Percentiles rank a stretch among this genome's conserved stretches.
phyloP scores from a whole-genome alignment of 2,113 vertebrate species.

The Plestiodon gilberti region DNA sequence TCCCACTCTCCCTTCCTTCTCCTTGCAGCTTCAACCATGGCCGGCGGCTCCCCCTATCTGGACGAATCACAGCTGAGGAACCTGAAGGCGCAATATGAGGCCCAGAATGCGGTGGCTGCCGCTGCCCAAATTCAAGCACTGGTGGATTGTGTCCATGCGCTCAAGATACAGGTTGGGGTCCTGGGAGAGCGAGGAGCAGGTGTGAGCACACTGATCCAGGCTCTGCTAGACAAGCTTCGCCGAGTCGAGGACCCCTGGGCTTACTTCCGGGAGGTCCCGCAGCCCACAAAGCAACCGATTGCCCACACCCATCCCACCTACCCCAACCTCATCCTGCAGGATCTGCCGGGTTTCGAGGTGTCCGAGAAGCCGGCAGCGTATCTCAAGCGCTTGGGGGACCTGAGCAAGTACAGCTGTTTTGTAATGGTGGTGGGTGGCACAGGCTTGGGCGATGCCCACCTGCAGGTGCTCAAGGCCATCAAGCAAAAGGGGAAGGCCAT shows the following conservation, averaged over 20 bases:
- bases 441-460: background rate
- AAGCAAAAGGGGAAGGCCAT: slow-evolving; percentile 13
- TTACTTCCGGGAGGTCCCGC: slow-evolving; percentile 20
- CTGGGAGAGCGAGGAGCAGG: slow-evolving; percentile 28
- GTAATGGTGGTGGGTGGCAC: slow-evolving; percentile 19
- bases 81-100: background rate
- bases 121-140: slow-evolving; percentile 1
- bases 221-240: background rate
- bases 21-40: slow-evolving; percentile 7
- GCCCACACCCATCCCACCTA: slow-evolving; percentile 9
- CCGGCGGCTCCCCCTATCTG: background rate
- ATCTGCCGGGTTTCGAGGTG: slow-evolving; percentile 21
- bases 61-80: background rate
- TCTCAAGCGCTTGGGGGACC: slow-evolving; percentile 12
- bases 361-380: background rate
- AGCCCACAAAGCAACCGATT: background rate
- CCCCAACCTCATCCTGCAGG: slow-evolving; percentile 31
- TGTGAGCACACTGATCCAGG: slow-evolving; percentile 21
- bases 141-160: background rate
- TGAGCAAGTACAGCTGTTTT: slow-evolving; percentile 3
- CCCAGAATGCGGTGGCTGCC: background rate
- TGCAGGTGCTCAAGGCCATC: slow-evolving; percentile 20
- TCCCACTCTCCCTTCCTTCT: background rate
- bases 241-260: background rate
- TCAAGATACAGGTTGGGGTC: slow-evolving; percentile 28